These are phyloP conservation scores for Naso thynnoides DNA, from an alignment of 2,797 vertebrate genomes.

Conservation along the genomic window DNA sequence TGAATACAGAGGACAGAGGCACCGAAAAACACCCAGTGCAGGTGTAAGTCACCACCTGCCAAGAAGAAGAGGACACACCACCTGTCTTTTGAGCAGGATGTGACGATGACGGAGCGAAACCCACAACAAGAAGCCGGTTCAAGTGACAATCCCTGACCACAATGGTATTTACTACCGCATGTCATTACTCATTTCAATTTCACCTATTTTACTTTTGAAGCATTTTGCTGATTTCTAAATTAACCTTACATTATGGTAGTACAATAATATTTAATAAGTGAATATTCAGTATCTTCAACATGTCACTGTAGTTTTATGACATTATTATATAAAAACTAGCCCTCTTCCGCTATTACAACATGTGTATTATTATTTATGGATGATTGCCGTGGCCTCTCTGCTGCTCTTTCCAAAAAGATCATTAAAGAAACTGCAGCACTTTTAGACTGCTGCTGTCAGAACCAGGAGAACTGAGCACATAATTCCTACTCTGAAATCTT, in stretches of 20 bases:
- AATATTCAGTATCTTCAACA: not conserved
- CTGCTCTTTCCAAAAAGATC: not conserved
- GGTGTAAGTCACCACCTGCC: too few species aligned
- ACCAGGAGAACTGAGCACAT: conserved; percentile 25
- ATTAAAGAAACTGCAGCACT: conserved; percentile 1
- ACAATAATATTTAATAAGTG: not conserved
- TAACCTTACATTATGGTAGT: not conserved
- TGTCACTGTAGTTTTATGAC: not conserved
- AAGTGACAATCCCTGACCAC: too few species aligned
- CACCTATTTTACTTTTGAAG: not conserved
- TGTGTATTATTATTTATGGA: conserved; percentile 3
- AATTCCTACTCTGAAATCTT: conserved; percentile 34
- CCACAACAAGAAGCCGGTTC: too few species aligned
- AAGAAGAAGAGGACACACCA: too few species aligned
- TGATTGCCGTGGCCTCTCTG: not conserved
- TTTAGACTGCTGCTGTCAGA: conserved; percentile 12
- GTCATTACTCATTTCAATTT: not conserved
- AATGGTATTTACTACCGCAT: not conserved
- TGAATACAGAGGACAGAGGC: too few species aligned
- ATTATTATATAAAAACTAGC: not conserved
- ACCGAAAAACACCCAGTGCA: too few species aligned
- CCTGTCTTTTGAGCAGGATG: too few species aligned
- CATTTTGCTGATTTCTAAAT: not conserved
- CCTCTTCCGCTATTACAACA: not conserved
- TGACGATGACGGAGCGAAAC: too few species aligned